Percentiles rank a stretch among this genome's conserved stretches.
phyloP scores from a whole-genome alignment of 2,113 vertebrate species.

The Cygnus atratus region DNA sequence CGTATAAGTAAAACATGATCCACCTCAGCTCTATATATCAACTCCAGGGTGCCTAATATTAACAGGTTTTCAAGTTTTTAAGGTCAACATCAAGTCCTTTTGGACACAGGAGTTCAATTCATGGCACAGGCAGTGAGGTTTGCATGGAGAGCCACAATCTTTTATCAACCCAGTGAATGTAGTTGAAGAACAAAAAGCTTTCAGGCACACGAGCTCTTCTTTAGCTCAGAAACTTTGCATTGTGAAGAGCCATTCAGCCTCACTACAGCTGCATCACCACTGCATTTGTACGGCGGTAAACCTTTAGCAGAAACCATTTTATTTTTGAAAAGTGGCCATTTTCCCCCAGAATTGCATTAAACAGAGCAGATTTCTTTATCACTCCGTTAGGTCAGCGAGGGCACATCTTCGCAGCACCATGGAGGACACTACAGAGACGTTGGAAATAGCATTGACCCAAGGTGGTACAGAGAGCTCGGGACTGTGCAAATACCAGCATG shows the following conservation, averaged over 20 bases:
- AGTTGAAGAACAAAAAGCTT: background rate
- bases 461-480: background rate
- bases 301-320: background rate
- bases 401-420: background rate
- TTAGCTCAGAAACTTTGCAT: background rate
- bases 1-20: background rate
- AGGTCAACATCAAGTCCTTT: background rate
- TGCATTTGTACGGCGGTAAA: background rate
- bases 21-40: background rate
- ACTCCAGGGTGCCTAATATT: background rate
- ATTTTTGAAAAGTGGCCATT: slow-evolving; percentile 2
- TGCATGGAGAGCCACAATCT: background rate
- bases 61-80: background rate
- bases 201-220: background rate
- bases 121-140: background rate
- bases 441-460: background rate
- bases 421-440: rapidly evolving
- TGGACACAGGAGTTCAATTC: background rate
- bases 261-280: background rate
- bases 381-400: background rate
- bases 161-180: background rate
- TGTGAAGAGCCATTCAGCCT: background rate
- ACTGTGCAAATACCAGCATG: background rate
- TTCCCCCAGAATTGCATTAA: background rate
- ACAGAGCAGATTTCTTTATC: background rate